Base-by-base conservation (phyloP, 1,140 invertebrate species). In the Nasonia giraulti region DNA sequence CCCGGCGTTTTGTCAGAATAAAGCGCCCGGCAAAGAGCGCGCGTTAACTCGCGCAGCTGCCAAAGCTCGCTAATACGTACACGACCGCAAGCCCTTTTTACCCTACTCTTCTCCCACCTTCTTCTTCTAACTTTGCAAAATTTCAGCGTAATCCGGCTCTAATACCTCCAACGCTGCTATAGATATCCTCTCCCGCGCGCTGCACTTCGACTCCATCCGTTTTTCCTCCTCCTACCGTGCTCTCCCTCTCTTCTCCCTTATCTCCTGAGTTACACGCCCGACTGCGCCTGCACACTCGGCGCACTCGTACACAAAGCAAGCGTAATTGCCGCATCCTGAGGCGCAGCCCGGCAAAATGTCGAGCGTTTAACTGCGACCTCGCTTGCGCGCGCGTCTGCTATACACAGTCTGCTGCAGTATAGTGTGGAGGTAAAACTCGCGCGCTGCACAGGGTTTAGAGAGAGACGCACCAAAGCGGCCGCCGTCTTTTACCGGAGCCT, bases 281-380 rank as follows among this genome's bases (percentile, higher is more conserved):
- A 62, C 74, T 84, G 77, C 6, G 17, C 71, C 17, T 27, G 23
- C 37, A 47, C 74, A n/a, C 74, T 23, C 74, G 40, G 31, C 20
- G 20, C 80, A 44, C 33, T 50, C 50, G 37, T 76, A 85, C 71
- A 76, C 69, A 76, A 85, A 85, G 73, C 79, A n/a, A 62, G 74
- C 37, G n/a, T 74, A 81, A 77, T 81, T 77, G 79, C 44, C 37
- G 66, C 40, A 84, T 87, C 80, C 76, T 66, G 73, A 10, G 10
- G 75, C 40, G 3, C 40, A 77, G 47, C 40, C 40, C n/a, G 23
- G 75, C 10, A 44, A 75, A 75, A 75, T 40, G 74, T 20, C 74
- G 74, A 79, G 47, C 77, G 50, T 79, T 79, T 79, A 79, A 66
- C 77, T 79, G 14, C 33, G 77, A 79, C 50, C 77, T 10, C 50